A percentile compares a stretch with the other conserved stretches of the same genome.
Conservation (phyloP, 2,113 vertebrate genomes). For the Forbesichthys agassizii region DNA sequence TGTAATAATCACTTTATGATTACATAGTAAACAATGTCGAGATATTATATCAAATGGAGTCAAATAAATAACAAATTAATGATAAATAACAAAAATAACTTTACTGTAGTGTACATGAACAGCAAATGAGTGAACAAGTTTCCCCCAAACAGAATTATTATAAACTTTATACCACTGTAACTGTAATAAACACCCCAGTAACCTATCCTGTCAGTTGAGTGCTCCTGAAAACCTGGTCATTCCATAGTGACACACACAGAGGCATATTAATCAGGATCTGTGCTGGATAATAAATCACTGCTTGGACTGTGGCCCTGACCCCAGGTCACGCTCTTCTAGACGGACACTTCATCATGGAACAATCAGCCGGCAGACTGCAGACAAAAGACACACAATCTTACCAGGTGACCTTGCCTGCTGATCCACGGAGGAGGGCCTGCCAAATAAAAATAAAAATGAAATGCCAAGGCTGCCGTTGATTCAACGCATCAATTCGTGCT, state of each 20-base stretch:
- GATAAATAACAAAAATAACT: too few relatives aligned
- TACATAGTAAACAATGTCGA: too few relatives aligned
- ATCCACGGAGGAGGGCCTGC: conserved; percentile 55
- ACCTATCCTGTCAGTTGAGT: conserved; percentile 5
- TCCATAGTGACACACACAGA: conserved; percentile 24
- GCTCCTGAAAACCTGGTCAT: conserved; percentile 1
- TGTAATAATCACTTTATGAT: too few relatives aligned
- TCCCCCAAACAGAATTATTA: neutral
- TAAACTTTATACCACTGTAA: neutral
- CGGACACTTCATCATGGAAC: conserved; percentile 75
- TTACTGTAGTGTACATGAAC: too few relatives aligned
- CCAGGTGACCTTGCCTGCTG: conserved; percentile 65
- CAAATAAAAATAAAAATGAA: conserved; percentile 56
- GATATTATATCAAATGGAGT: too few relatives aligned
- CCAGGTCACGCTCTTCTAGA: conserved; percentile 67
- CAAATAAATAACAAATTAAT: too few relatives aligned
- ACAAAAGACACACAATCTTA: conserved; percentile 65
- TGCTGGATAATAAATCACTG: conserved; percentile 67
- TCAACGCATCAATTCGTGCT: neutral
- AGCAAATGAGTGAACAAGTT: neutral
- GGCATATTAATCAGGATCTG: conserved; percentile 47
- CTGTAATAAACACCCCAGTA: conserved; percentile 8
- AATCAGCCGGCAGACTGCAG: conserved; percentile 63
- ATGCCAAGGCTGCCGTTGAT: conserved; percentile 10
- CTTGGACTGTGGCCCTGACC: conserved; percentile 70